Evolutionary conservation across 2,888 invertebrate genomes (phyloP), one percentile per base, ranked within the genome.

Genomic region (Rosalia funebris): DNA sequence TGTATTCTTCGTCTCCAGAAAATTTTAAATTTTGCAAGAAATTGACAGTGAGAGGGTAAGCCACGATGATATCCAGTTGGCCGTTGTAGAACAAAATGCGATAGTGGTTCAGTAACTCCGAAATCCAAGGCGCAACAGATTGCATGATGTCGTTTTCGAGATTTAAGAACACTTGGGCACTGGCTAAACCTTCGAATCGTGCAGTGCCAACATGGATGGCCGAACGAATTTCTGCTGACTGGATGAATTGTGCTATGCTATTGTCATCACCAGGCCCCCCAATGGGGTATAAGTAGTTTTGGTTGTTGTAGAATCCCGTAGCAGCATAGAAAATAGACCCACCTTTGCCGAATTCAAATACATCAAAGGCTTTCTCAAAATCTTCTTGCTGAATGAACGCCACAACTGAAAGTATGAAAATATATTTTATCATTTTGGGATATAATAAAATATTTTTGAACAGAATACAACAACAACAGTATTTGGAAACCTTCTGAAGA

Each of bases 1-100:
- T 87, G 78, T 92, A 95, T 1, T 86, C 83, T 1, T 84, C 84
- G 0, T 88, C 82, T 0, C 85, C 88, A 15, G 83, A 84, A 82
- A 93, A 95, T 41, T 89, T 84, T 0, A 95, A 82, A 50, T 88
- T 85, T 65, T 86, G 84, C 25, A 96, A 81, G 78, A 91, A 95
- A 76, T 91, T 91, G 14, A 91, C 85, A 0, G 95, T 95, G 46
- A 93, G 77, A 0, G 95, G 93, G 80, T 94, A 93, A 0, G 95
- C 93, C 0, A 95, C 92, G 64, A 96, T 94, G 10, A 96, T 91
- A 78, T 97, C 96, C 65, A 96, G 78, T 76, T 96, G 96, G 0
- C 96, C 96, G 76, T 90, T 95, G 79, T 96, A 96, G 60, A 95
- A 85, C 41, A 96, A 85, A 11, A 94, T 87, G 77, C 85, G 83